Evolutionary conservation across 2,888 invertebrate species (phyloP).

Genomic region (Phortica magna): DNA sequence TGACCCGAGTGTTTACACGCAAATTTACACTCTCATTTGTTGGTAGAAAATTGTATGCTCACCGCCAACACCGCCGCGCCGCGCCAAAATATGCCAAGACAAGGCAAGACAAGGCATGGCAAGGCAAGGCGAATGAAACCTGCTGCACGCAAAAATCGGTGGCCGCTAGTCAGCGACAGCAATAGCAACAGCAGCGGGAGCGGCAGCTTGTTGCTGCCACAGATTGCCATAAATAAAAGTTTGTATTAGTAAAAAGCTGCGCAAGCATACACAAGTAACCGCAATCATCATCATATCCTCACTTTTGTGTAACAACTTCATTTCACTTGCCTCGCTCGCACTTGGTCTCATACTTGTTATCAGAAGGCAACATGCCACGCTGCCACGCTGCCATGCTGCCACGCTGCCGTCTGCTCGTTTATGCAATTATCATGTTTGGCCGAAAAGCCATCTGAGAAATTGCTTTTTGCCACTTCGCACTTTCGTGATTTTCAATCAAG

Average conservation of each 20-base stretch:
- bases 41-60: constrained; percentile 53
- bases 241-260: constrained; percentile 68
- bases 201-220: constrained; percentile 55
- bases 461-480: constrained; percentile 71
- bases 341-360: background rate
- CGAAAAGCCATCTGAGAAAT: constrained; percentile 65
- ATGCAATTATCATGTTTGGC: constrained; percentile 64
- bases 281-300: constrained; percentile 6
- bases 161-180: constrained; percentile 37
- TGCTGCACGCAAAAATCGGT: constrained; percentile 30
- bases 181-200: constrained; percentile 49
- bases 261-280: constrained; percentile 57
- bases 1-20: constrained; percentile 78
- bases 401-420: constrained; percentile 34
- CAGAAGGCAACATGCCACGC: constrained; percentile 6
- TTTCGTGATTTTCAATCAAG: constrained; percentile 71
- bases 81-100: constrained; percentile 38
- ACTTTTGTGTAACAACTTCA: constrained; percentile 16
- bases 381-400: constrained; percentile 12
- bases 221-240: constrained; percentile 67
- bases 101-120: too few relatives aligned
- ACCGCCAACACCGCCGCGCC: background rate
- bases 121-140: background rate
- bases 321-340: background rate
- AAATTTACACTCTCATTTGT: constrained; percentile 78